Evolutionary conservation across 2,797 vertebrate genomes (phyloP), one percentile per base, ranked within the genome.

Genomic region (Taenioides sp.): DNA sequence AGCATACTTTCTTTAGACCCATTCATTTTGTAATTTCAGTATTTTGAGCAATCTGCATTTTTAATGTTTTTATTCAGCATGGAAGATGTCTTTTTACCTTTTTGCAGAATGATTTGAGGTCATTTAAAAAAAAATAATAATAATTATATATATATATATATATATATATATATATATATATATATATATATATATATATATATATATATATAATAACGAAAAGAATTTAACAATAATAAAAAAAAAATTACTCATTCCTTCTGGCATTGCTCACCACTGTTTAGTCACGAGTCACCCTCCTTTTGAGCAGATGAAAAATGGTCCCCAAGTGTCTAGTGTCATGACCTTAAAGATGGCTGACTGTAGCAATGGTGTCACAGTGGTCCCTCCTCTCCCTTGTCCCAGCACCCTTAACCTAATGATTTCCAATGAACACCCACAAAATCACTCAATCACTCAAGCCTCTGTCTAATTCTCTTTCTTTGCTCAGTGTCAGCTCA

Each of bases 381-480:
- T 34, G 63, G 71, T 65, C 72, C 60, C 77, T 66, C 62, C 66
- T 68, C 82, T 76, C 60, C 52, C 69, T 31, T 80, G 75, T 86
- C 72, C 65, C 75, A 70, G 72, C 76, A 84, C 61, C 80, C 80
- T 80, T 82, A 82, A 84, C 76, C 76, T 85, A 91, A 90, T 83
- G 84, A 91, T 89, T 91, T 92, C 81, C 84, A 70, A 87, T 85
- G 70, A 78, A 70, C 78, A 80, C 80, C 77, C 71, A 75, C 75
- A 77, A 88, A 84, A 81, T 87, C 78, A 79, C 70, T 89, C 87
- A 80, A 81, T 88, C 86, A 82, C 76, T 86, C 70, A 73, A 71
- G n/a, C 59, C 52, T 71, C 76, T 67, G 67, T 75, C 73, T 68
- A 67, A 75, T 37, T 75, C 67, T 50, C 52, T 59, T 37, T 65